phyloP scores from a whole-genome alignment of 2,113 vertebrate genomes.

The Peromyscus californicus region DNA sequence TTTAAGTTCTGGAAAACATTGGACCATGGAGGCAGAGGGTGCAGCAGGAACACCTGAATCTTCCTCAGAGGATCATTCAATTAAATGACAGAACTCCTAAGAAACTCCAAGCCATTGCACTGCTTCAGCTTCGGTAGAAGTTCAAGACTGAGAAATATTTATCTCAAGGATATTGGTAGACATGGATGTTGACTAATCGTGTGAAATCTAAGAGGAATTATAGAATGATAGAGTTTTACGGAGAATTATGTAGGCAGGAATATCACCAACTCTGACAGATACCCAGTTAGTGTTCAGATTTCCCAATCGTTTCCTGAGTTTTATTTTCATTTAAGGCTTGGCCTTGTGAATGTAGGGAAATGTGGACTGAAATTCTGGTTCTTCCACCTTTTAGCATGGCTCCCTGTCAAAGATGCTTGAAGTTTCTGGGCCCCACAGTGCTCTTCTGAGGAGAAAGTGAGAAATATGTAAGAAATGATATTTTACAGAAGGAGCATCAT shows the following conservation, averaged over 20 bases:
- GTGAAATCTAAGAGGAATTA: background rate
- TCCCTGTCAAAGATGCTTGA: background rate
- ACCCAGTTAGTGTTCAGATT: background rate
- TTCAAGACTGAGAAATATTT: background rate
- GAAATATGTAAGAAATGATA: background rate
- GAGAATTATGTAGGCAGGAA: background rate
- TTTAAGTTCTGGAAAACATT: background rate
- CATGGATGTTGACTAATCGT: background rate
- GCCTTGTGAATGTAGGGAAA: background rate
- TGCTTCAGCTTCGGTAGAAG: background rate
- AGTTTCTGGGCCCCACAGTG: background rate
- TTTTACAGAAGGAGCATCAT: background rate
- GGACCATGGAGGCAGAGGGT: background rate
- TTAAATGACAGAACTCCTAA: background rate
- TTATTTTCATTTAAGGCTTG: background rate
- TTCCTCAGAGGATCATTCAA: background rate
- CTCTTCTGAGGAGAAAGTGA: background rate
- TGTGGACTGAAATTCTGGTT: background rate
- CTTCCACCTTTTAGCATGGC: background rate
- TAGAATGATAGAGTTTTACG: background rate
- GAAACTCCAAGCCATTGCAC: background rate
- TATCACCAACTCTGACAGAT: background rate
- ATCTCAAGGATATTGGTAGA: background rate
- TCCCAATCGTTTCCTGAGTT: background rate
- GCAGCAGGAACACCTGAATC: background rate